Base-by-base conservation (phyloP, 2,888 invertebrate species). In the Rhagophthalmus giganteus region DNA sequence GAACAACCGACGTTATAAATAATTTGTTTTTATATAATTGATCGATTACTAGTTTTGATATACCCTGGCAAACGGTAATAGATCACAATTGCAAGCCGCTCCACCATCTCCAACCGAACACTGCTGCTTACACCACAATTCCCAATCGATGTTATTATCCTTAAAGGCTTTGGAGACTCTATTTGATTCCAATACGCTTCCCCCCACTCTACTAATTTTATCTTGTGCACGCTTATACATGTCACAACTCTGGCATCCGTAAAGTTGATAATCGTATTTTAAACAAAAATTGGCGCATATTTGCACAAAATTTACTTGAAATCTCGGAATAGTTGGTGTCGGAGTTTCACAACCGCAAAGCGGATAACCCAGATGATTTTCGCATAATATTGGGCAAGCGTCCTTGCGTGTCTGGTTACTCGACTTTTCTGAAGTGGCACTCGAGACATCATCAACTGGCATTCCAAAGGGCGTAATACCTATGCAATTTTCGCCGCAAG, bases 61-160 rank as follows among this genome's bases (percentile, higher is more conserved):
- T n/a, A n/a, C n/a, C n/a, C n/a, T n/a, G n/a, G n/a, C 25, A 9
- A 44, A 44, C 1, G 87, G 87, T 31, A 83, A 75, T 44, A 85
- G 76, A 73, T 87, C 85, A 72, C 88, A 88, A 72, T 85, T 84
- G 77, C 88, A 88, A 55, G 87, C 85, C 12, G 83, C 81, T 9
- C 88, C 88, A 42, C 88, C 88, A 58, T 85, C 82, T 1, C 86
- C 87, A 62, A 81, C 80, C 26, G 79, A 74, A 70, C 87, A 88
- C 63, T 85, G 81, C 3, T 78, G 70, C 62, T 78, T 76, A 73
- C 88, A 88, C 81, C 86, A 81, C 42, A 79, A 76, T 10, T 79
- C 72, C 86, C 86, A 87, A 41, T 85, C 79, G 37, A 68, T 24
- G 0, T 34, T 42, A 1, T 26, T 27, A n/a, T n/a, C 7, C 20